Base-by-base conservation (phyloP, 2,888 invertebrate genomes). In the Tenthredo mesomela region DNA sequence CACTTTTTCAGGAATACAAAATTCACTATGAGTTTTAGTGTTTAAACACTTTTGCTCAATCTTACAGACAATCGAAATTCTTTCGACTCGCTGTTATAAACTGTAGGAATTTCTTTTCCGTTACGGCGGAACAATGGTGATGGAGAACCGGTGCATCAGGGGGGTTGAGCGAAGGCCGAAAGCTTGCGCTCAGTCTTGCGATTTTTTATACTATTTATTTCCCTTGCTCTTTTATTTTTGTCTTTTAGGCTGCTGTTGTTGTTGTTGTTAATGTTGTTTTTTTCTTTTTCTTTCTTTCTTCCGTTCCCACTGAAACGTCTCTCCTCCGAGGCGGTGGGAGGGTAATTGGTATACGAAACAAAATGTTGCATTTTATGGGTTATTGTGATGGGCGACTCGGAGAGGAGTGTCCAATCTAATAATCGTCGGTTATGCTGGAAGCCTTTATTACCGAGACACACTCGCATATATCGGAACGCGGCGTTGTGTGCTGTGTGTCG, bases 321-420 rank as follows among this genome's bases (percentile, higher is more conserved):
- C 80, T 80, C 80, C 80, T 80, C 61, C 75, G 40, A 82, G 80
- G 86, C 83, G 83, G 85, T 84, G 84, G 73, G 85, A 80, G 88
- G 88, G 88, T 91, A 92, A 92, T 92, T 91, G 92, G 89, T 89
- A 90, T 89, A 91, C 88, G 90, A 91, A 91, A 90, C 91, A 91
- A 90, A 92, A 92, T 91, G 91, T 90, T 90, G 90, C 91, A 90
- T 89, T 93, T 93, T 93, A 93, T 92, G 92, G 92, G 90, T 92
- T 92, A 93, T 93, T 91, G 92, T 89, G 90, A 92, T 89, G 91
- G 88, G 87, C 87, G 86, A 87, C 86, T 87, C 86, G 88, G 87
- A 84, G 88, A 90, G 92, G 92, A 91, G 92, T 91, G 91, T 90
- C 92, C 92, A 89, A 93, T 93, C 92, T 92, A 92, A 92, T 93